These are phyloP conservation scores for Chroicocephalus ridibundus DNA, from an alignment of 2,113 vertebrate genomes.

Conservation along the genomic window DNA sequence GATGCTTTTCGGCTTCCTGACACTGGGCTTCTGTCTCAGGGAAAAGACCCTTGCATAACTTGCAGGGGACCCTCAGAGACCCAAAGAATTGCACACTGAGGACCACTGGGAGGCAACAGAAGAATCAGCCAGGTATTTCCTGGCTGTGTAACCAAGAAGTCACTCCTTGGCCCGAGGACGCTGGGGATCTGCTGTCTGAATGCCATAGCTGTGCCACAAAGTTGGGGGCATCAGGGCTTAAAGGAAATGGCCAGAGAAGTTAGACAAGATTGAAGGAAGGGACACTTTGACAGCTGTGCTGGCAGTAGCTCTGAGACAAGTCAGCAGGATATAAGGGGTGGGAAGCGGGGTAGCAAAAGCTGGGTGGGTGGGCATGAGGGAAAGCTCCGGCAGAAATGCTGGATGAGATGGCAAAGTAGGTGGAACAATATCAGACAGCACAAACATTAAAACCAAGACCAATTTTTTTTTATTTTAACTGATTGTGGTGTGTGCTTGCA, in stretches of 20 bases:
- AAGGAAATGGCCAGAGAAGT: neutral
- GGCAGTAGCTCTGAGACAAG: neutral
- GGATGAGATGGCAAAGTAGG: neutral
- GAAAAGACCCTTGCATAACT: neutral
- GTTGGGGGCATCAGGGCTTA: neutral
- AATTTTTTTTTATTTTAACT: neutral
- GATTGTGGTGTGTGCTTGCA: neutral
- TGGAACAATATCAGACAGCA: neutral
- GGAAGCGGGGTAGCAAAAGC: neutral
- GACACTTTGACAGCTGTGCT: neutral
- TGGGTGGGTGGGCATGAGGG: rapidly evolving
- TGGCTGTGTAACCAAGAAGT: neutral
- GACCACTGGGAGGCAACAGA: neutral
- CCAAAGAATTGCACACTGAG: neutral
- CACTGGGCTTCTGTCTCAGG: neutral
- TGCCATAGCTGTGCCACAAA: neutral
- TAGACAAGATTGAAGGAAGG: neutral
- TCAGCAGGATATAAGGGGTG: neutral
- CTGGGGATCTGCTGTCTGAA: neutral
- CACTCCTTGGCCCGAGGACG: neutral
- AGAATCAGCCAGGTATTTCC: neutral
- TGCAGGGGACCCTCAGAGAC: neutral
- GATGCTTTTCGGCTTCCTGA: neutral
- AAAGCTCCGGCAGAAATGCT: neutral
- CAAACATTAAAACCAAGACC: neutral